Evolutionary conservation across 2,888 invertebrate species (phyloP).

Genomic region (Aphrophora alni): DNA sequence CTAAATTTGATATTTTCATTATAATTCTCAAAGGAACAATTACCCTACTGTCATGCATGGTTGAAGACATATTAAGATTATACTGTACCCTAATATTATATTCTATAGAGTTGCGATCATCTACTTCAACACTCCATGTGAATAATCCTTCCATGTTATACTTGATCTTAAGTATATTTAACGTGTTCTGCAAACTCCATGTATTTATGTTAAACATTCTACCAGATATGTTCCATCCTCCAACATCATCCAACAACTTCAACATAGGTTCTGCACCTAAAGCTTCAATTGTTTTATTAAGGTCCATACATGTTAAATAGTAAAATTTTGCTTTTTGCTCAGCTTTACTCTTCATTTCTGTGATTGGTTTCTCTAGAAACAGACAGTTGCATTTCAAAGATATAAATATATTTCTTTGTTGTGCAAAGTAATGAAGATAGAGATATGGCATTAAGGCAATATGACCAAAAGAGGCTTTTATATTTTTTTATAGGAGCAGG

Average conservation of each 20-base stretch:
- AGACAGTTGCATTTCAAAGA: too few species aligned
- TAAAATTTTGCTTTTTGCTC: slow-evolving; percentile 89
- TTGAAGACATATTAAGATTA: too few species aligned
- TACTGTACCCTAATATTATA: slow-evolving; percentile 80
- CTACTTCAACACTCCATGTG: slow-evolving; percentile 90
- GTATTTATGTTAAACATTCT: slow-evolving; percentile 65
- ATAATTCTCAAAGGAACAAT: too few species aligned
- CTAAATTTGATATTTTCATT: too few species aligned
- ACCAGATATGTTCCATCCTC: slow-evolving; percentile 86
- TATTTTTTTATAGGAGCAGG: too few species aligned
- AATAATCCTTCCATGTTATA: slow-evolving; percentile 83
- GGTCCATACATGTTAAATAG: slow-evolving; percentile 91
- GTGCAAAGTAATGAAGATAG: too few species aligned
- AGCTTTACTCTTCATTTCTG: slow-evolving; percentile 72
- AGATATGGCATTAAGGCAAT: too few species aligned
- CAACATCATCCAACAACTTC: slow-evolving; percentile 74
- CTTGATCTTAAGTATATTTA: slow-evolving; percentile 81
- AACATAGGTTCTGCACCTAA: slow-evolving; percentile 83
- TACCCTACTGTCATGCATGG: too few species aligned
- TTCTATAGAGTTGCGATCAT: slow-evolving; percentile 87
- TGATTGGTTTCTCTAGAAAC: slow-evolving; percentile 64
- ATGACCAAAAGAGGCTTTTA: too few species aligned
- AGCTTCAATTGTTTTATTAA: slow-evolving; percentile 87
- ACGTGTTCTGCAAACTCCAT: slow-evolving; percentile 78
- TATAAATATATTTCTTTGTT: too few species aligned